A percentile compares a stretch with the other conserved stretches of the same genome.
Evolutionary conservation across 2,113 vertebrate species (phyloP).

Genomic region (Tenrec ecaudatus): DNA sequence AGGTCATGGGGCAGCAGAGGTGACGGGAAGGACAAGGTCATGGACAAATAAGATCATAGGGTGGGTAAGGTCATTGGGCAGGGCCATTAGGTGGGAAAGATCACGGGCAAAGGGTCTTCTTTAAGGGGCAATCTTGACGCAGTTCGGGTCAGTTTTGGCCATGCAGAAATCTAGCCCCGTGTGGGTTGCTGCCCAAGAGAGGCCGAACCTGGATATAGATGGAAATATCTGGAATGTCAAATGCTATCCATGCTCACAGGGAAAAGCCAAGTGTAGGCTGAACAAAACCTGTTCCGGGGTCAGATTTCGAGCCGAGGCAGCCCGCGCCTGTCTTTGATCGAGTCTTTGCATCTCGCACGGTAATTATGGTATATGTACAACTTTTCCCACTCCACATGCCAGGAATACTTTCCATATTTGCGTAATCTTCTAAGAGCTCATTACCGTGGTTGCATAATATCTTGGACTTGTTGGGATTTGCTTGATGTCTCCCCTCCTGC

Average conservation of each 20-base stretch:
- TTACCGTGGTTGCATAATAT: slow-evolving; percentile 26
- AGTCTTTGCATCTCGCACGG: background rate
- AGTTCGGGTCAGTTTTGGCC: background rate
- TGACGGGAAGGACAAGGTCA: background rate
- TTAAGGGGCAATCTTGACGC: rapidly evolving
- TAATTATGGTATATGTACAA: background rate
- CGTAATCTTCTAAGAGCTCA: slow-evolving; percentile 43
- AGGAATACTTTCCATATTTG: slow-evolving; percentile 60
- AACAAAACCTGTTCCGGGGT: background rate
- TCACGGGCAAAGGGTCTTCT: rapidly evolving
- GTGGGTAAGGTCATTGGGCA: background rate
- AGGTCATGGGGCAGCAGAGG: no score
- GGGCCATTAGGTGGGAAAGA: background rate
- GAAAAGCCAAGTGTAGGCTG: background rate
- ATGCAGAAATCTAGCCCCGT: rapidly evolving
- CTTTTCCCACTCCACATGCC: slow-evolving; percentile 12
- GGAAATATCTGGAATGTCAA: background rate
- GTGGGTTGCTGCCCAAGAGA: background rate
- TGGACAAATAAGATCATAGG: no score
- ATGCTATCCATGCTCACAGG: background rate
- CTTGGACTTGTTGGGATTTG: slow-evolving; percentile 37
- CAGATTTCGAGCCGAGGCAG: background rate
- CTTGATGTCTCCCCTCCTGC: background rate
- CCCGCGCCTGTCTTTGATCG: background rate
- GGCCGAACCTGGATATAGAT: background rate